These are phyloP conservation scores for Channa argus DNA, from an alignment of 2,113 vertebrate species.

Conservation along the genomic window DNA sequence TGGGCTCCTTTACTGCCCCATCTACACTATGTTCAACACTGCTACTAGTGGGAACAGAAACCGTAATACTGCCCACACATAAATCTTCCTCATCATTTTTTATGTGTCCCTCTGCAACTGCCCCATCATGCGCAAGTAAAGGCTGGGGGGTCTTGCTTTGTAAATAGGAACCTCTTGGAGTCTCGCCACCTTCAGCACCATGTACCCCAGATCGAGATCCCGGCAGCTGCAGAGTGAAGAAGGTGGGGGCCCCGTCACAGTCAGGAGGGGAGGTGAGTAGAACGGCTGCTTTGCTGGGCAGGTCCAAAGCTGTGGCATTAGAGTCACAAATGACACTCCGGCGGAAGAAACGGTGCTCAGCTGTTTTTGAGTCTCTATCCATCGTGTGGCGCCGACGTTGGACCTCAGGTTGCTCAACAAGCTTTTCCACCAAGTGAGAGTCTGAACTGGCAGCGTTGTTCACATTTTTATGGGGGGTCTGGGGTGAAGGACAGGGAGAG, in stretches of 20 bases:
- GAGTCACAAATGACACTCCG: slow-evolving; percentile 98
- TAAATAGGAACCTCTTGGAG: slow-evolving; percentile 36
- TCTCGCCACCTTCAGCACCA: slow-evolving; percentile 12
- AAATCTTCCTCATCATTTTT: slow-evolving; percentile 28
- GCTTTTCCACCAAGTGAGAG: slow-evolving; percentile 86
- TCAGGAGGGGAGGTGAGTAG: slow-evolving; percentile 85
- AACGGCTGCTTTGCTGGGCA: slow-evolving; percentile 89
- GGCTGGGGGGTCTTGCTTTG: slow-evolving; percentile 30
- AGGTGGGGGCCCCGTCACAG: slow-evolving; percentile 52
- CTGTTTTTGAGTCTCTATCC: slow-evolving; percentile 94
- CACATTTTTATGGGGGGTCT: slow-evolving; percentile 87
- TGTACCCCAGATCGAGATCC: slow-evolving; percentile 21
- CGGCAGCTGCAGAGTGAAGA: slow-evolving; percentile 30
- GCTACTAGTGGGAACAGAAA: slow-evolving; percentile 10
- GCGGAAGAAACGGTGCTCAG: slow-evolving; percentile 96
- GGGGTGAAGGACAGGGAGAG: slow-evolving; percentile 80
- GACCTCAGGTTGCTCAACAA: slow-evolving; percentile 82
- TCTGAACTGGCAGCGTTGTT: slow-evolving; percentile 92
- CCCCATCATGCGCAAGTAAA: slow-evolving; percentile 21
- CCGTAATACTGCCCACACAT: not conserved
- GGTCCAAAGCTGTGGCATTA: slow-evolving; percentile 93
- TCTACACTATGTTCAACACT: slow-evolving; percentile 23
- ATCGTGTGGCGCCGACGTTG: slow-evolving; percentile 95
- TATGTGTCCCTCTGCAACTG: slow-evolving; percentile 29
- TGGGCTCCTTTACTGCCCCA: slow-evolving; percentile 42